These are phyloP conservation scores for Callospermophilus lateralis DNA, from an alignment of 2,113 vertebrate species.

Conservation along the genomic window DNA sequence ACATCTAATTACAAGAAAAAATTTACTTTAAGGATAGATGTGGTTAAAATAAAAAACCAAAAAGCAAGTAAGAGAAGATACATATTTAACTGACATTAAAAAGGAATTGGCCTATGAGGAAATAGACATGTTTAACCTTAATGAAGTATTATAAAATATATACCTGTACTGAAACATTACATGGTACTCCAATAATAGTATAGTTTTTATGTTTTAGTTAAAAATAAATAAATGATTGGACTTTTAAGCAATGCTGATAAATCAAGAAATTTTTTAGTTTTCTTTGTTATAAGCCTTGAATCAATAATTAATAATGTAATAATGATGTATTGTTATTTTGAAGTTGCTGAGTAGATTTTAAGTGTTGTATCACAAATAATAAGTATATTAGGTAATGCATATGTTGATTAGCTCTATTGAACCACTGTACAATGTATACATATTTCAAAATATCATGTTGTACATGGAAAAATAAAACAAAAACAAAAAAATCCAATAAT, in stretches of 20 bases:
- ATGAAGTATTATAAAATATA: background rate
- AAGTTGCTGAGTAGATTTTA: background rate
- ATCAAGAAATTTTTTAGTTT: background rate
- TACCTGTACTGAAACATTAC: background rate
- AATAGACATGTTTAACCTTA: background rate
- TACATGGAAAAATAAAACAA: background rate
- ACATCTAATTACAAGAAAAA: slow-evolving; percentile 60
- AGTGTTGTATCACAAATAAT: slow-evolving; percentile 13
- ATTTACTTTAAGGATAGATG: slow-evolving; percentile 55
- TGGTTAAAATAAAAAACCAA: background rate
- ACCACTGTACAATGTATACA: background rate
- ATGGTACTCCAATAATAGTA: background rate
- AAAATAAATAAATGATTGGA: background rate
- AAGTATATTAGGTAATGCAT: background rate
- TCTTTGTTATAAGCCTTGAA: background rate
- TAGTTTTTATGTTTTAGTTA: background rate
- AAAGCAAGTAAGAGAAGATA: background rate
- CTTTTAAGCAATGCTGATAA: slow-evolving; percentile 32
- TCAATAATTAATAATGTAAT: slow-evolving; percentile 21
- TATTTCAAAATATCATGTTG: slow-evolving; percentile 7
- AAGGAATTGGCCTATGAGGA: background rate
- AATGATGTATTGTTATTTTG: background rate
- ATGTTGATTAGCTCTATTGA: background rate
- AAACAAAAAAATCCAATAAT: background rate
- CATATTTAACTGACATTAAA: slow-evolving; percentile 3